Conservation (phyloP, 1,140 invertebrate genomes). For the Leptopilina boulardi region DNA sequence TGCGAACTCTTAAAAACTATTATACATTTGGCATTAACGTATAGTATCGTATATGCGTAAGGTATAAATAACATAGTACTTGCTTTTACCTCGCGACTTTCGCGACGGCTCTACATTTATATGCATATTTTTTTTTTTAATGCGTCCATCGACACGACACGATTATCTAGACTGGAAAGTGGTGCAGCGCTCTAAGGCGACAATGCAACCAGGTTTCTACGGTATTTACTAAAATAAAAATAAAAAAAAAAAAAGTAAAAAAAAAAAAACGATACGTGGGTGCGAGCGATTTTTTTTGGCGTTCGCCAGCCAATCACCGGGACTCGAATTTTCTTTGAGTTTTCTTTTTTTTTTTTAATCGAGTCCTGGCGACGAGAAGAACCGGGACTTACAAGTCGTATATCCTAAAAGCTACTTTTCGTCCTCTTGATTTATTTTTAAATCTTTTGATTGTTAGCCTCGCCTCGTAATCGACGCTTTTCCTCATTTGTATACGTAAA, state of each 20-base stretch:
- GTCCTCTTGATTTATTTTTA: conserved; percentile 45
- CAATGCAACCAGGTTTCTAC: conserved; percentile 54
- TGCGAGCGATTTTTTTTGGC: conserved; percentile 1
- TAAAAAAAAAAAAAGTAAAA: background rate
- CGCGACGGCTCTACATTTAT: conserved; percentile 57
- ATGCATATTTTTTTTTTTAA: conserved; percentile 63
- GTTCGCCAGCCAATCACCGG: background rate
- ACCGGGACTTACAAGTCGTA: conserved; percentile 30
- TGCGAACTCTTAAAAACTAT: conserved; percentile 67
- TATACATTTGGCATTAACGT: conserved; percentile 77
- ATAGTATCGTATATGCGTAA: conserved; percentile 74
- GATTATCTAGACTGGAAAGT: conserved; percentile 69
- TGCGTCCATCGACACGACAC: conserved; percentile 65
- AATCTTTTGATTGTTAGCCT: conserved; percentile 54
- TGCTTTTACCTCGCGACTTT: conserved; percentile 55
- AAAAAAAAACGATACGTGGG: conserved; percentile 18
- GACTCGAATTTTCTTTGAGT: background rate
- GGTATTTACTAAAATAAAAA: background rate
- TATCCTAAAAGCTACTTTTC: conserved; percentile 42
- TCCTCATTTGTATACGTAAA: conserved; percentile 21
- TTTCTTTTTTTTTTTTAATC: background rate
- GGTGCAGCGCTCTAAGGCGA: conserved; percentile 53
- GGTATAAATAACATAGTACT: conserved; percentile 72
- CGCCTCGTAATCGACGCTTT: conserved; percentile 38
- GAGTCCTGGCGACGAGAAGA: conserved; percentile 27